Percentiles rank a stretch among this genome's conserved stretches.
Evolutionary conservation across 2,797 vertebrate species (phyloP).

Genomic region (Distichodus sexfasciatus): DNA sequence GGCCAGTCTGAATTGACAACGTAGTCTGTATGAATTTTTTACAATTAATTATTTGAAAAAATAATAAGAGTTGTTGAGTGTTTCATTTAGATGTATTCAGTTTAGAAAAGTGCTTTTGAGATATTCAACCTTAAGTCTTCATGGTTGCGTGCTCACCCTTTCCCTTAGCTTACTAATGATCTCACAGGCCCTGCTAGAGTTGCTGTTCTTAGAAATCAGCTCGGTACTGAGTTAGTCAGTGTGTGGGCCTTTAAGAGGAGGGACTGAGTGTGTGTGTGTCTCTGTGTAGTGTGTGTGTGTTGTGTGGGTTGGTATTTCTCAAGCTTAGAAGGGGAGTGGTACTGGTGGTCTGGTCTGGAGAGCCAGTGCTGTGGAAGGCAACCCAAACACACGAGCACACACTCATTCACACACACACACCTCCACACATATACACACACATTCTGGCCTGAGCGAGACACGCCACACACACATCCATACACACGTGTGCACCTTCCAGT

Average conservation of each 20-base stretch:
- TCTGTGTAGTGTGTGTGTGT: slow-evolving; percentile 49
- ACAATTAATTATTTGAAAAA: too few relatives aligned
- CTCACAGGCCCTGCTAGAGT: neutral
- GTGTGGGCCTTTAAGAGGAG: slow-evolving; percentile 56
- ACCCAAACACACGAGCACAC: slow-evolving; percentile 36
- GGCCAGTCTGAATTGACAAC: too few relatives aligned
- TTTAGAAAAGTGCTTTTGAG: too few relatives aligned
- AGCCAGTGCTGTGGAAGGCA: slow-evolving; percentile 61
- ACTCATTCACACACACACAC: slow-evolving; percentile 17
- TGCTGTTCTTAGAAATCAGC: slow-evolving; percentile 18
- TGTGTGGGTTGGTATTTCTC: slow-evolving; percentile 71
- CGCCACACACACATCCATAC: slow-evolving; percentile 11
- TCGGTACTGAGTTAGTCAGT: neutral
- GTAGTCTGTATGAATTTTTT: too few relatives aligned
- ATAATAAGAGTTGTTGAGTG: too few relatives aligned
- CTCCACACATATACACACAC: slow-evolving; percentile 13
- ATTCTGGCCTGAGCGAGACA: slow-evolving; percentile 26
- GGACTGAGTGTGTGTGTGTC: slow-evolving; percentile 27
- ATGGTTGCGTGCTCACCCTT: too few relatives aligned
- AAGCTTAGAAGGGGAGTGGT: slow-evolving; percentile 67
- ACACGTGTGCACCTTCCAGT: slow-evolving; percentile 24
- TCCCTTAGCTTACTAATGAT: too few relatives aligned
- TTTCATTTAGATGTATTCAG: too few relatives aligned
- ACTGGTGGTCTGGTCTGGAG: slow-evolving; percentile 67
- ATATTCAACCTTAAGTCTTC: too few relatives aligned